Evolutionary conservation across 2,113 vertebrate genomes (phyloP), one percentile per base, ranked within the genome.

Genomic region (Tragelaphus strepsiceros): DNA sequence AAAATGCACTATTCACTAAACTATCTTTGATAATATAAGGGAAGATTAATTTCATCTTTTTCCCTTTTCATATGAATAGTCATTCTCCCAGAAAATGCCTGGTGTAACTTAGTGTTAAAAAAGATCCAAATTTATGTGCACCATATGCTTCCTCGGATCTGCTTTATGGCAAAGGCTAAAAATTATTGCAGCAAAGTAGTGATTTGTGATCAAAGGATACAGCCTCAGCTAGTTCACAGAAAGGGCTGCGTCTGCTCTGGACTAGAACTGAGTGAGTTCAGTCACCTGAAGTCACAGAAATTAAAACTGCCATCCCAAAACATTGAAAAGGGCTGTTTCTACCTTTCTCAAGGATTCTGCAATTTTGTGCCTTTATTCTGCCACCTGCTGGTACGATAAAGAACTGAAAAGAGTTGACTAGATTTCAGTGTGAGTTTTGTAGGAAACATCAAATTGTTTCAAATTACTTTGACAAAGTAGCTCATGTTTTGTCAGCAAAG

Each of bases 381-480:
- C 97, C 98, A 98, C 87, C 98, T 98, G 56, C 97, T 98, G 98
- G 96, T 87, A 14, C 21, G 8, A 94, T 2, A 30, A 11, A 78
- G 59, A 95, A 93, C 17, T 83, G 64, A 82, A 67, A 62, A 32
- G 10, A 80, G 10, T 62, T 77, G 64, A 74, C 11, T 88, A 16
- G 5, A 86, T 87, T 78, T 46, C 46, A 46, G 91, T 13, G 53
- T 39, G 16, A 54, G 35, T 74, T 92, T 77, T 43, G 12, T 24
- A 49, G 21, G 5, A 64, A 88, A 84, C 17, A 22, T 21, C 26
- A 28, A 46, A 54, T 43, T 80, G 32, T 77, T 85, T 94, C 54
- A 88, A 95, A 39, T 43, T 46, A n/a, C 15, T 51, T 62, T 62
- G 74, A 64, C 46, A 85, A 30, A 74, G 15, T 49, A 93, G n/a